phyloP scores from a whole-genome alignment of 1,140 invertebrate species.

The Trichomalopsis sarcophagae region DNA sequence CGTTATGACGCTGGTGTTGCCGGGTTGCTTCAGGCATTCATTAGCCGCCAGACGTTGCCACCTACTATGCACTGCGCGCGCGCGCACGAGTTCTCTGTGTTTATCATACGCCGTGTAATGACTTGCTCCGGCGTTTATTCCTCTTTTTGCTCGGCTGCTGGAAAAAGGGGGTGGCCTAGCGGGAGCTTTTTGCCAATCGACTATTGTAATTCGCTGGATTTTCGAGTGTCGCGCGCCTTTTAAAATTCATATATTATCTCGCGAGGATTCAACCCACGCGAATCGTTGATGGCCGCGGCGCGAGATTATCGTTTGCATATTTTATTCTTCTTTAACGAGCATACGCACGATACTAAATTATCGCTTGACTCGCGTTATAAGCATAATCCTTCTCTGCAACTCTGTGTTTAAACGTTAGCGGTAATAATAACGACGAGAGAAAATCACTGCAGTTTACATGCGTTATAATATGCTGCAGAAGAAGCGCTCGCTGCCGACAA shows the following conservation, averaged over 20 bases:
- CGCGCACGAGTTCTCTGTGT: neutral
- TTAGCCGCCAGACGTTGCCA: conserved; percentile 12
- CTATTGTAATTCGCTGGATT: neutral
- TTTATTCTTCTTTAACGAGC: too few relatives aligned
- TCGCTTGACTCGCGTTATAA: too few relatives aligned
- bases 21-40: conserved; percentile 17
- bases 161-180: neutral
- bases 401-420: too few relatives aligned
- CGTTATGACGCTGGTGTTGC: neutral
- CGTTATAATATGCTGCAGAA: too few relatives aligned
- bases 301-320: too few relatives aligned
- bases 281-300: too few relatives aligned
- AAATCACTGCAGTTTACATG: too few relatives aligned
- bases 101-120: conserved; percentile 11
- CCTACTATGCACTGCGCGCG: neutral
- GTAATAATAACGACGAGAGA: too few relatives aligned
- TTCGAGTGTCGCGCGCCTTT: neutral
- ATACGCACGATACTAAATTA: too few relatives aligned
- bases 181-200: neutral
- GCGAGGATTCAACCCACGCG: too few relatives aligned
- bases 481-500: too few relatives aligned
- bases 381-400: too few relatives aligned
- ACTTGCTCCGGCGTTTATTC: neutral
- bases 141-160: neutral
- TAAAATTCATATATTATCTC: neutral